Evolutionary conservation across 2,888 invertebrate genomes (phyloP), one percentile per base, ranked within the genome.

Genomic region (Willowsia nigromaculata): DNA sequence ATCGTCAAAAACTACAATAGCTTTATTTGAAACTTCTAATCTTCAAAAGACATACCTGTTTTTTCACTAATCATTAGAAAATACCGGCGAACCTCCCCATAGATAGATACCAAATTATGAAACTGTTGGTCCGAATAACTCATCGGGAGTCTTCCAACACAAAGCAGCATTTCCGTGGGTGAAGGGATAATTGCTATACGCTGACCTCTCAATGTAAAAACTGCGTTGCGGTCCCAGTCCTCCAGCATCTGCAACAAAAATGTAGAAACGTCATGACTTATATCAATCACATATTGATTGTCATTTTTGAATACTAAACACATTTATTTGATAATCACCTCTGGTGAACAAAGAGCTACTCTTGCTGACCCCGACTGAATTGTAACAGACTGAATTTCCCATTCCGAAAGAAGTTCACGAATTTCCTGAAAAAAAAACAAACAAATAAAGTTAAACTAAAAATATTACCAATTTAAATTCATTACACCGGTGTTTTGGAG

Each of bases 21-120:
- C n/a, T n/a, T n/a, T n/a, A n/a, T n/a, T n/a, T n/a, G n/a, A n/a
- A n/a, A n/a, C n/a, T n/a, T n/a, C n/a, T n/a, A n/a, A n/a, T n/a
- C n/a, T n/a, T n/a, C n/a, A 80, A 11, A 37, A 47, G 15, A 11
- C 7, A 62, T 68, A 94, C 95, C 95, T 92, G 94, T 94, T 91
- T 93, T 93, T 90, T 94, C 94, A 91, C 94, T 94, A 92, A 94
- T 93, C 94, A 95, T 94, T 47, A 95, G 93, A 93, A 95, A 95
- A 90, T 94, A 94, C 85, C 94, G 94, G 33, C 94, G 93, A 7
- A 95, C 93, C 80, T 94, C 93, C 1, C 95, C 95, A 91, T 94
- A 94, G 83, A 93, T 93, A 6, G 93, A 91, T 7, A 95, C 94
- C 27, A 95, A 93, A n/a, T 93, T 93, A 11, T 93, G 91, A 91